Evolutionary conservation across 2,888 invertebrate species (phyloP).

Genomic region (Drosophila incognita): DNA sequence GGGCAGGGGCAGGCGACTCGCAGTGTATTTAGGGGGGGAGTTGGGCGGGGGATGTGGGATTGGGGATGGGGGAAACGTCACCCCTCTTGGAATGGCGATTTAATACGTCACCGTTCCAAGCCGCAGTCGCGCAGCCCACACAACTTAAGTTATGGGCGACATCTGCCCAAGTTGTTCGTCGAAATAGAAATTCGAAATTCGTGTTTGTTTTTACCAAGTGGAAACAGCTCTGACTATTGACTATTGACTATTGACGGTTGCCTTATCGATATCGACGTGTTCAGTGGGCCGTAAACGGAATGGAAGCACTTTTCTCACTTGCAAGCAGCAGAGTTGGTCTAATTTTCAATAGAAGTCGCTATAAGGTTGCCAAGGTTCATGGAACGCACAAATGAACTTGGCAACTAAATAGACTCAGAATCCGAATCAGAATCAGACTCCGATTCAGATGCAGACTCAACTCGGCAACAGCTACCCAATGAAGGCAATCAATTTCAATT

Average conservation of each 20-base stretch:
- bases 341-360: conserved; percentile 76
- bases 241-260: not conserved
- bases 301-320: conserved; percentile 47
- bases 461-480: conserved; percentile 44
- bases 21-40: not conserved
- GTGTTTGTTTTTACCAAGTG: conserved; percentile 77
- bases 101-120: conserved; percentile 75
- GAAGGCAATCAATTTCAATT: conserved; percentile 79
- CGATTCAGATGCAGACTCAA: no score
- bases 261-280: conserved; percentile 32
- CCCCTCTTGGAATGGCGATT: conserved; percentile 57
- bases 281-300: conserved; percentile 66
- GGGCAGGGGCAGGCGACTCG: conserved; percentile 10
- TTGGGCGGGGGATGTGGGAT: no score
- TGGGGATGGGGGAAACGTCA: conserved; percentile 10
- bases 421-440: not conserved
- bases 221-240: conserved; percentile 16
- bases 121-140: conserved; percentile 60
- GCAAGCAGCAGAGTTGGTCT: conserved; percentile 52
- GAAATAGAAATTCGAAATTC: conserved; percentile 67
- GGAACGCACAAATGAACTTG: conserved; percentile 75
- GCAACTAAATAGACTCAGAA: conserved; percentile 18
- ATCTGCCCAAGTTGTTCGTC: conserved; percentile 65
- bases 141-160: conserved; percentile 73
- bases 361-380: conserved; percentile 76